phyloP scores from a whole-genome alignment of 2,888 invertebrate species.

The Agonopterix arenella region DNA sequence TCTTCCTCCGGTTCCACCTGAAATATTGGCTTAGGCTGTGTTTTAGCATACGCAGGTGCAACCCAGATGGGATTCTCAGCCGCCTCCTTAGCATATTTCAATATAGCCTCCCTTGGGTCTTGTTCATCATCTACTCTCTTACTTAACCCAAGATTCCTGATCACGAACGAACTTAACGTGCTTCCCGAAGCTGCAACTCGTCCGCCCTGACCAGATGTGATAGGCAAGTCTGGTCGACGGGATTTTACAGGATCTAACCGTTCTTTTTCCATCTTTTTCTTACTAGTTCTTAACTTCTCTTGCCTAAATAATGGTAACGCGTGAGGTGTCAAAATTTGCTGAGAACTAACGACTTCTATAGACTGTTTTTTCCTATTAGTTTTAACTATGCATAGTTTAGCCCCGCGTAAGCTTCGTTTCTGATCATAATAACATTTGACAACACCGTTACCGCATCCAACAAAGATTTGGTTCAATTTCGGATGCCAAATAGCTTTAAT shows the following conservation, averaged over 20 bases:
- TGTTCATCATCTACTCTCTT: slow-evolving; percentile 94
- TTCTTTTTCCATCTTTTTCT: slow-evolving; percentile 94
- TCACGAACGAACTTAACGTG: slow-evolving; percentile 97
- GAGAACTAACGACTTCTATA: slow-evolving; percentile 90
- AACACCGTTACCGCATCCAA: slow-evolving; percentile 93
- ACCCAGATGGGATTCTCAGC: slow-evolving; percentile 98
- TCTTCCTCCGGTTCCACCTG: slow-evolving; percentile 71
- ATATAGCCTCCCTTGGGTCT: slow-evolving; percentile 96
- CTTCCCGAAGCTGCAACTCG: slow-evolving; percentile 96
- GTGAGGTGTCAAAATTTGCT: slow-evolving; percentile 97
- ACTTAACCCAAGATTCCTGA: slow-evolving; percentile 95
- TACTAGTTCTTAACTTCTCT: slow-evolving; percentile 90
- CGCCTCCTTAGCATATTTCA: slow-evolving; percentile 96
- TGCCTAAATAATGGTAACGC: slow-evolving; percentile 96
- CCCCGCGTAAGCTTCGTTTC: slow-evolving; percentile 90
- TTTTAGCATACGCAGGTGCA: slow-evolving; percentile 92
- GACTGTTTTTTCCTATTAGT: slow-evolving; percentile 86
- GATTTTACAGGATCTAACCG: slow-evolving; percentile 91
- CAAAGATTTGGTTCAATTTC: slow-evolving; percentile 96
- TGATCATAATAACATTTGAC: slow-evolving; percentile 95
- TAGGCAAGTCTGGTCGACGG: slow-evolving; percentile 88
- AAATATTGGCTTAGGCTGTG: slow-evolving; percentile 91
- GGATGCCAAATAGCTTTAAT: slow-evolving; percentile 97
- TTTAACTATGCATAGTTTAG: slow-evolving; percentile 92
- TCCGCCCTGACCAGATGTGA: slow-evolving; percentile 94